Conservation (phyloP, 2,888 invertebrate species). For the Eupithecia exiguata region DNA sequence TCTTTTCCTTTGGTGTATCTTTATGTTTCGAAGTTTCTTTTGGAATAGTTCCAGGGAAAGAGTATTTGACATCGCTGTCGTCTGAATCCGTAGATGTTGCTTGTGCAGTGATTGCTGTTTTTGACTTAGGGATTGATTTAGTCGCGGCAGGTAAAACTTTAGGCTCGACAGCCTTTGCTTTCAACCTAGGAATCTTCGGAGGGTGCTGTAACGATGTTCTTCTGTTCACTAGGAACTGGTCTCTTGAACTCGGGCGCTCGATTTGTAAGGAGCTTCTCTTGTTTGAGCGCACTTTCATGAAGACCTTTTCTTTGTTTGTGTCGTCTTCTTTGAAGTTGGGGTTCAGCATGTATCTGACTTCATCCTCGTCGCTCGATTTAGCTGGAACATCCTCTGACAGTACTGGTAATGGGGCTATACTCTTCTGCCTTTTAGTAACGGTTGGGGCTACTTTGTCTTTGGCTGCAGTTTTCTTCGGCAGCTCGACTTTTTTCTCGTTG, state of each 20-base stretch:
- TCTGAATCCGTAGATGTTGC: slow-evolving; percentile 70
- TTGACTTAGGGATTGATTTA: slow-evolving; percentile 53
- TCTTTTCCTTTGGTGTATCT: slow-evolving; percentile 48
- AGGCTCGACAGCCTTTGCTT: slow-evolving; percentile 60
- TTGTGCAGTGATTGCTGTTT: slow-evolving; percentile 45
- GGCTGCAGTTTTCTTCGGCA: slow-evolving; percentile 57
- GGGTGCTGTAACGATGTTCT: slow-evolving; percentile 73
- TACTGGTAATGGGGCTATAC: slow-evolving; percentile 43
- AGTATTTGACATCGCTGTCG: slow-evolving; percentile 77
- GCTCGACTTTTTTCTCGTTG: slow-evolving; percentile 50
- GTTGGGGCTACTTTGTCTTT: slow-evolving; percentile 57
- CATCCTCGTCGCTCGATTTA: slow-evolving; percentile 73
- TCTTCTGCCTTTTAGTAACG: slow-evolving; percentile 63
- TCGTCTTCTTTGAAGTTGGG: slow-evolving; percentile 67
- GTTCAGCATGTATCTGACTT: slow-evolving; percentile 76
- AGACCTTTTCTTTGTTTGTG: slow-evolving; percentile 59
- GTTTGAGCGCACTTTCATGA: slow-evolving; percentile 70
- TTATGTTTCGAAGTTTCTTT: slow-evolving; percentile 49
- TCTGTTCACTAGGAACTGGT: slow-evolving; percentile 61
- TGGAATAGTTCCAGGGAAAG: slow-evolving; percentile 64
- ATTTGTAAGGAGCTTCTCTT: slow-evolving; percentile 75
- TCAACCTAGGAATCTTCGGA: slow-evolving; percentile 70
- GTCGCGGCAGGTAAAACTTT: slow-evolving; percentile 45
- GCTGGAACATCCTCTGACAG: slow-evolving; percentile 48
- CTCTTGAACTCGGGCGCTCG: slow-evolving; percentile 72